Evolutionary conservation across 2,888 invertebrate genomes (phyloP), one percentile per base, ranked within the genome.

Genomic region (Sisyra nigra): DNA sequence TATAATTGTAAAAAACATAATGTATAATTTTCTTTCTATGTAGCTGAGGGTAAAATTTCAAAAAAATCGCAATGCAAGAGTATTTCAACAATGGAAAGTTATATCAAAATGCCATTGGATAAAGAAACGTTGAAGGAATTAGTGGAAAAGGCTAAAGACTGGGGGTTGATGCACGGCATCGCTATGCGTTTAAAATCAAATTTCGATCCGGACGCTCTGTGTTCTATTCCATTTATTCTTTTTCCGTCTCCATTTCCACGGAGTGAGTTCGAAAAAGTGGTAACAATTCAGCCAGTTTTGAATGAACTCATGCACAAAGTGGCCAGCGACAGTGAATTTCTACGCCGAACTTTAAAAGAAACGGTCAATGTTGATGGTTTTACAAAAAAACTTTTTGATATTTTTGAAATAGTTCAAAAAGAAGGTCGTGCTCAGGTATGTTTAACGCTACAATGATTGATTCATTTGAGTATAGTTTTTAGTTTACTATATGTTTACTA

Each of bases 321-420:
- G n/a, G 85, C 91, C 0, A 79, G 86, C 57, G 78, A 86, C 59
- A 69, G 77, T 46, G 73, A 77, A 14, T 91, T 91, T 57, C 64
- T 91, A 4, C 71, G 73, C 43, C 65, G 71, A 30, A 76, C 80
- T 7, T 67, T 91, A 18, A 72, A 76, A 50, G 80, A 87, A 56
- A 86, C 88, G 0, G 74, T 92, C 14, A 71, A 82, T 66, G 84
- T 81, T 1, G 94, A 96, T 59, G 79, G 83, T 46, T 96, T 94
- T 59, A 92, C 91, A 0, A 72, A 72, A 30, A 76, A 72, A 53
- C 65, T 94, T 18, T 94, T 83, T 62, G 69, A 84, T 44, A 84
- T 96, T 49, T 91, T 88, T 67, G 74, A 81, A 52, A 80, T 74
- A 46, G 80, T 91, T 1, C 63, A 75, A 42, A 65, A 74, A 29